phyloP scores from a whole-genome alignment of 2,113 vertebrate species.

The Archilochus colubris region DNA sequence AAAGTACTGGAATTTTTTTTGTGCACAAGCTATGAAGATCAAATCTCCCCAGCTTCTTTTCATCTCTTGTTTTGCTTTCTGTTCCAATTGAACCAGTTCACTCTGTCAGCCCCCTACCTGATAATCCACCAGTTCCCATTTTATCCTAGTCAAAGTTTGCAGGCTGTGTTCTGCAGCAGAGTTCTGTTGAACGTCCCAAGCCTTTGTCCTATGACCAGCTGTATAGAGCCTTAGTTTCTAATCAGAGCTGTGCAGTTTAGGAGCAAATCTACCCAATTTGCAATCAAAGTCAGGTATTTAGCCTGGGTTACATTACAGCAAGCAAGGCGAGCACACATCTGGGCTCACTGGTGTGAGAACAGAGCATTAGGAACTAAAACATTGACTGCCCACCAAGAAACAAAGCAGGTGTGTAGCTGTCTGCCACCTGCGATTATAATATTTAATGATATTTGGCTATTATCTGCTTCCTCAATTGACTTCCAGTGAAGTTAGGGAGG shows the following conservation, averaged over 20 bases:
- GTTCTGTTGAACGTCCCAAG: neutral
- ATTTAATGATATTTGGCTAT: neutral
- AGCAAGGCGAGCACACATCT: neutral
- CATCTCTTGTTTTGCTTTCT: neutral
- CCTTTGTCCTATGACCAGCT: neutral
- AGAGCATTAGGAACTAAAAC: neutral
- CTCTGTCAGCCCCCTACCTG: accelerated
- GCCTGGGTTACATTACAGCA: neutral
- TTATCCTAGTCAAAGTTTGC: neutral
- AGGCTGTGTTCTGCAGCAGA: neutral
- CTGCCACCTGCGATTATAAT: neutral
- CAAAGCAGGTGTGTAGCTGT: neutral
- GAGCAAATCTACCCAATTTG: neutral
- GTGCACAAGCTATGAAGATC: neutral
- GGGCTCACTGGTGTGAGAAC: neutral
- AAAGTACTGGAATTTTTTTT: neutral
- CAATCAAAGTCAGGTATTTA: neutral
- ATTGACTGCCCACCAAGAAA: accelerated
- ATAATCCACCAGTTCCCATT: neutral
- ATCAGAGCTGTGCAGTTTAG: neutral
- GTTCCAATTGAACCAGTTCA: neutral
- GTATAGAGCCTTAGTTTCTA: neutral
- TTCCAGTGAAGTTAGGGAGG: accelerated
- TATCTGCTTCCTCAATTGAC: neutral
- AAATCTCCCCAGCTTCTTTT: neutral